Percentiles rank a stretch among this genome's conserved stretches.
These are phyloP conservation scores for Macrochelys suwanniensis DNA, from an alignment of 2,797 vertebrate species.

Conservation along the genomic window DNA sequence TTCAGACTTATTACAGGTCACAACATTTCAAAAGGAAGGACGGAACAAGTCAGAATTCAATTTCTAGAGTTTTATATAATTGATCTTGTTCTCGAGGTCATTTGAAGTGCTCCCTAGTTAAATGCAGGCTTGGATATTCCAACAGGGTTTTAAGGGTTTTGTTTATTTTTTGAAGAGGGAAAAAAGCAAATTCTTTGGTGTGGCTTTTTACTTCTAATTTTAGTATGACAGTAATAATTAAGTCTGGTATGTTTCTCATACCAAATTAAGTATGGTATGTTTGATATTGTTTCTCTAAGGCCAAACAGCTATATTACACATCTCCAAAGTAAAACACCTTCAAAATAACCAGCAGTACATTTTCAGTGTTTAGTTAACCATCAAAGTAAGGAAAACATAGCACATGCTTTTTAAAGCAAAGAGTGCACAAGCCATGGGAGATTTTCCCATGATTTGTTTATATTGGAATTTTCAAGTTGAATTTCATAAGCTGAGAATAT, in stretches of 20 bases:
- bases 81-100: not conserved
- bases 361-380: slow-evolving; percentile 55
- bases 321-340: slow-evolving; percentile 37
- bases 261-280: not conserved
- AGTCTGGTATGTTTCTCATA: not conserved
- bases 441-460: slow-evolving; percentile 68
- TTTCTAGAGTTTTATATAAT: not conserved
- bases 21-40: not conserved
- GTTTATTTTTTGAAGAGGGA: not conserved
- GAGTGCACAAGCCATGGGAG: not conserved
- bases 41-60: not conserved
- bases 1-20: not conserved
- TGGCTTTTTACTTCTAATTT: not conserved
- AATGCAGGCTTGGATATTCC: not conserved
- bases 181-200: not conserved
- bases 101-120: not conserved
- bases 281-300: not conserved
- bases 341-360: slow-evolving; percentile 47
- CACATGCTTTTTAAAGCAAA: slow-evolving; percentile 50
- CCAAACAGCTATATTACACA: not conserved
- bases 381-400: slow-evolving; percentile 54
- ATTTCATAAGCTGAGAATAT: slow-evolving; percentile 67
- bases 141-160: not conserved
- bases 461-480: slow-evolving; percentile 45
- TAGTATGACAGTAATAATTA: not conserved